Percentiles rank a stretch among this genome's conserved stretches.
These are phyloP conservation scores for Spinus pinus DNA, from an alignment of 2,797 vertebrate species.

Conservation along the genomic window DNA sequence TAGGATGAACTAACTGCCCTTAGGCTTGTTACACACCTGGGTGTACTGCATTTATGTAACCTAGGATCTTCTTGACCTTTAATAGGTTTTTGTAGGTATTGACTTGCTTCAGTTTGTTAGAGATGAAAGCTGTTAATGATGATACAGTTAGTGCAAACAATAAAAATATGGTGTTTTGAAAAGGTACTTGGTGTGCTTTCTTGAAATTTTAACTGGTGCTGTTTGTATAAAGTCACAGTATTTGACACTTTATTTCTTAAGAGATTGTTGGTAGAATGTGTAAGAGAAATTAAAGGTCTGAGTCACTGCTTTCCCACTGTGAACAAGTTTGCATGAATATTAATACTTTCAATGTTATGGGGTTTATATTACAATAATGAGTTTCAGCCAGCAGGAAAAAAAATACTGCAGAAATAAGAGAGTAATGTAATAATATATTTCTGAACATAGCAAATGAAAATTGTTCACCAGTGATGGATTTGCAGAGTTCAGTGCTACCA, in stretches of 20 bases:
- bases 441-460: background rate
- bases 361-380: background rate
- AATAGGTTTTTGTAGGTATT: background rate
- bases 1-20: background rate
- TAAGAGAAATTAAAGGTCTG: background rate
- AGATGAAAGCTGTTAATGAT: background rate
- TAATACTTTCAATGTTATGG: background rate
- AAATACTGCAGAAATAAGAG: background rate
- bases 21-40: background rate
- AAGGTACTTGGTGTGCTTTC: background rate
- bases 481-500: background rate
- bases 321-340: background rate
- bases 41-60: background rate
- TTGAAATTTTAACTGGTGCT: background rate
- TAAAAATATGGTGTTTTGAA: constrained; percentile 41
- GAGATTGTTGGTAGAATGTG: background rate
- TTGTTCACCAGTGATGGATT: background rate
- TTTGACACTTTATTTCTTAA: background rate
- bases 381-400: background rate
- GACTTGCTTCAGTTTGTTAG: background rate
- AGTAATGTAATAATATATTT: background rate
- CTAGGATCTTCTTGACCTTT: background rate
- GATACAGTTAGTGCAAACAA: constrained; percentile 15
- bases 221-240: background rate
- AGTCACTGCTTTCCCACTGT: background rate